Base-by-base conservation (phyloP, 92 coral and sea anemone genomes). In the Micromussa lordhowensis region DNA sequence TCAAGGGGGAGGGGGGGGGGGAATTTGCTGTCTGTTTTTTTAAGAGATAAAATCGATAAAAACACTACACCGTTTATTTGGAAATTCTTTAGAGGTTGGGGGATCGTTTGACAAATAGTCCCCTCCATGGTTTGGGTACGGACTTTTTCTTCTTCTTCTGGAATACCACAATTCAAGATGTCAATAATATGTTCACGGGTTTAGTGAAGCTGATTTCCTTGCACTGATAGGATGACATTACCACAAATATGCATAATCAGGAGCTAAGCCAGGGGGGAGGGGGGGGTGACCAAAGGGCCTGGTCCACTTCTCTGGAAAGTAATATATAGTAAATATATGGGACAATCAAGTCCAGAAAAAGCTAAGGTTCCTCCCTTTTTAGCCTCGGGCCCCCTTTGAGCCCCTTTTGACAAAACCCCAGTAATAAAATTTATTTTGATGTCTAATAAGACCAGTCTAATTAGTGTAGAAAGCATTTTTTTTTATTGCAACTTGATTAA, bases 321-420 rank as follows among this genome's bases (percentile, higher is more conserved):
- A 69, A 55, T 83, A 83, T 83, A 83, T 79, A 79, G 70, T 55
- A 79, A 79, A 79, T 29, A 74, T 83, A 83, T 22, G 22, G 68
- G 79, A 32, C 87, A 83, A 71, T 83, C 48, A 70, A 83, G 87
- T 83, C 79, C 87, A 83, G 87, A 71, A 48, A 83, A 71, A 83
- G 87, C 87, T 28, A 26, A 24, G 70, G 68, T 63, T 79, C 79
- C 79, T 44, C 77, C 87, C 87, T 18, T 83, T 83, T 44, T 48
- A 83, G 77, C 68, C 59, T 83, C 49, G 87, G 87, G 79, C 79
- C 68, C 79, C 87, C 77, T 83, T 83, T 83, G 79, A n/a, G n/a
- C n/a, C n/a, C n/a, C n/a, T n/a, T n/a, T n/a, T n/a, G n/a, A n/a
- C n/a, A n/a, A n/a, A n/a, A 83, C 83, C 83, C 83, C 83, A 57